Base-by-base conservation (phyloP, 1,140 invertebrate species). In the Yoshiicerus persimilis region DNA sequence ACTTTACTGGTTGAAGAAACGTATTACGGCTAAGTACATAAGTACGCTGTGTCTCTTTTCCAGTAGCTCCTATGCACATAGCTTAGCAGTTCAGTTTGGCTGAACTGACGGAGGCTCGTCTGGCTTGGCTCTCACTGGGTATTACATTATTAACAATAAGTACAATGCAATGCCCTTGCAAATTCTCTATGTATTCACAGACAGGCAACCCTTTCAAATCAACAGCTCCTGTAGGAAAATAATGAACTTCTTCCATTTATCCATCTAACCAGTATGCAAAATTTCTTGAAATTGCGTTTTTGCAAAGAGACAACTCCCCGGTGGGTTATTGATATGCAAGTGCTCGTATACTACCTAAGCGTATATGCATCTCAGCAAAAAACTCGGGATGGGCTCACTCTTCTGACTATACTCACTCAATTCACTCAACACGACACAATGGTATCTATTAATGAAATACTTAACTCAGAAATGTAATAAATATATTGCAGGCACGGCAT, bases 221-320 rank as follows among this genome's bases (percentile, higher is more conserved):
- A 80, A 80, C 75, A 36, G 75, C 34, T 34, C 75, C 30, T 80
- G 75, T 38, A 80, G 20, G 32, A 80, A 77, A 80, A 80, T 80
- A 80, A 80, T 80, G 75, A 80, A 80, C 75, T 80, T 38, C 75
- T 38, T 77, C 70, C 32, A 80, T 80, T 38, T 80, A 80, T 38
- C 75, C 38, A n/a, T 80, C 75, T 80, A 80, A 80, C 75, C 32
- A 80, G 32, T 80, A 80, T 80, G 75, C 75, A 80, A 80, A 80
- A 80, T 38, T 80, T 38, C 32, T 38, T 80, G 16, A 80, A 80
- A 36, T 80, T 38, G 32, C 75, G 75, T 80, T 80, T 80, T 80
- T n/a, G 75, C 75, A 70, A 70, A 70, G 66, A 70, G 75, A 80
- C 30, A 80, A 80, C 75, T 80, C 75, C 75, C 75, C 32, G 75